These are phyloP conservation scores for Spheniscus mendiculus DNA, from an alignment of 2,113 vertebrate genomes.

Conservation along the genomic window DNA sequence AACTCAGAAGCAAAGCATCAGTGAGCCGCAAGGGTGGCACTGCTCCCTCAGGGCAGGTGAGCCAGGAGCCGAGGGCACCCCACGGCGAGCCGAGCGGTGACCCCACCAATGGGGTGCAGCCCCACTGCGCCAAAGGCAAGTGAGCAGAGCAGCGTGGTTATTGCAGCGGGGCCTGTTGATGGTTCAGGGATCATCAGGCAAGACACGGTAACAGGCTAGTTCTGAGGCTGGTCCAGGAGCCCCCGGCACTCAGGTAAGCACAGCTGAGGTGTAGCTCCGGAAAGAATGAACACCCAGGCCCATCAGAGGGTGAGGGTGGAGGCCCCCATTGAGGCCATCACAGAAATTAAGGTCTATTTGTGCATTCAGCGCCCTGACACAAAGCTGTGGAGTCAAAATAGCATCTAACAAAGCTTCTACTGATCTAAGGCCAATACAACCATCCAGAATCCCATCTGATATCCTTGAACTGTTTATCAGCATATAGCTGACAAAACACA, in stretches of 20 bases:
- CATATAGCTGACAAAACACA: neutral
- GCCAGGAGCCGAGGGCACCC: neutral
- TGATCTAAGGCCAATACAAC: neutral
- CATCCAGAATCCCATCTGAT: neutral
- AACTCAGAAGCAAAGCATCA: neutral
- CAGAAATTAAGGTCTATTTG: neutral
- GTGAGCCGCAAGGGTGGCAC: neutral
- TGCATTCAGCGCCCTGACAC: neutral
- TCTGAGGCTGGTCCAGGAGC: neutral
- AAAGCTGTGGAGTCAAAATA: neutral
- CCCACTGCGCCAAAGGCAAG: neutral
- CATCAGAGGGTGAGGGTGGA: neutral
- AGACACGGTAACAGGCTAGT: neutral
- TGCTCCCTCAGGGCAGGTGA: neutral
- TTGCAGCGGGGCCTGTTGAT: fast-evolving
- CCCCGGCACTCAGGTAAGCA: too few species aligned
- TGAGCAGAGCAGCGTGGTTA: neutral
- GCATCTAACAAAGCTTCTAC: neutral
- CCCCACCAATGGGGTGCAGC: fast-evolving
- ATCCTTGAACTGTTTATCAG: neutral
- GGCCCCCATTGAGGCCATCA: neutral
- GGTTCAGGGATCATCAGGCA: neutral
- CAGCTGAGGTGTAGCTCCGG: neutral
- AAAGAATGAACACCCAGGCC: neutral
- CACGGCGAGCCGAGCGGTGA: fast-evolving